Evolutionary conservation across 2,888 invertebrate species (phyloP).

Genomic region (Tinea pellionella): DNA sequence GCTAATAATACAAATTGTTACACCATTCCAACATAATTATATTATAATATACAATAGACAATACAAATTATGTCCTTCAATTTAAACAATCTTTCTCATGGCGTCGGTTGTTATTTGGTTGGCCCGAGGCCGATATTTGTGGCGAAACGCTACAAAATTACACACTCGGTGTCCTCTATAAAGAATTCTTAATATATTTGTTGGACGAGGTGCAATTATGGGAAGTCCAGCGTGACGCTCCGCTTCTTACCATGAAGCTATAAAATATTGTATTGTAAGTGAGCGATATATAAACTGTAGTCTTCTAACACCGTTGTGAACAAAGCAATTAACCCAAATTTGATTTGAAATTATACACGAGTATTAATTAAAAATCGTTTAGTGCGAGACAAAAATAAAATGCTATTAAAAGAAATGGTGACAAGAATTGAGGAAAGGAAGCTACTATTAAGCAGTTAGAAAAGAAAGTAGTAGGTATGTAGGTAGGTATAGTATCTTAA

Average conservation of each 20-base stretch:
- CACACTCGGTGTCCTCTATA: constrained; percentile 35
- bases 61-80: not conserved
- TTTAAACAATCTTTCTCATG: not conserved
- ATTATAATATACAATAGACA: not conserved
- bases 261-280: not conserved
- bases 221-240: constrained; percentile 44
- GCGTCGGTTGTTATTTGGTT: not conserved
- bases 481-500: no score
- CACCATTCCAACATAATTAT: not conserved
- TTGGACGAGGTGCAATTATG: constrained; percentile 44
- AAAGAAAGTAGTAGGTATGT: no score
- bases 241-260: constrained; percentile 30
- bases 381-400: no score
- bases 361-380: no score
- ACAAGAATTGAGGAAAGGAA: no score
- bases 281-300: no score
- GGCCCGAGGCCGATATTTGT: constrained; percentile 25
- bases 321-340: no score
- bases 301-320: no score
- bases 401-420: no score
- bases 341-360: no score
- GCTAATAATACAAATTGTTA: not conserved
- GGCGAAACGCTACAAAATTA: constrained; percentile 45
- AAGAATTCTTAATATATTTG: constrained; percentile 54
- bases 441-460: no score